These are phyloP conservation scores for Drosophila pruinosa DNA, from an alignment of 1,140 invertebrate genomes.

Conservation along the genomic window DNA sequence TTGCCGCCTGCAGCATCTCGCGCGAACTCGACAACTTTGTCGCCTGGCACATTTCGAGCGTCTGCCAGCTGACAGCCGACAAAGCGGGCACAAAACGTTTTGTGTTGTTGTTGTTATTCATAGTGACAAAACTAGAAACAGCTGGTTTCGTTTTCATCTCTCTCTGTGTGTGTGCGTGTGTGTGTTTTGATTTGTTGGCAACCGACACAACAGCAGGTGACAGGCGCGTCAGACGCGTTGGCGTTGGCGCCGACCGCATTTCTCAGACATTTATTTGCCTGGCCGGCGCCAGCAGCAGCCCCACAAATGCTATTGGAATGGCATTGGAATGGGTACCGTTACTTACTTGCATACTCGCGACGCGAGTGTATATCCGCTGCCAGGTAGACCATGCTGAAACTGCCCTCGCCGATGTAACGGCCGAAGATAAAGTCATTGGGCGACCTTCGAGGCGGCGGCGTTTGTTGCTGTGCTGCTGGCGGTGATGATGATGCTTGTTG, in stretches of 20 bases:
- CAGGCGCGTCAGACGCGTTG: constrained; percentile 14
- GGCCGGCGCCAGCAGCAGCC: constrained; percentile 39
- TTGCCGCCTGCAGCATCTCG: constrained; percentile 25
- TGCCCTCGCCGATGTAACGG: constrained; percentile 97
- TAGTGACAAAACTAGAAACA: constrained; percentile 10
- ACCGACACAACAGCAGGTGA: constrained; percentile 25
- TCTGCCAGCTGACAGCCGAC: not conserved
- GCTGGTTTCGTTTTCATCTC: constrained; percentile 18
- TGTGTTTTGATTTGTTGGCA: constrained; percentile 42
- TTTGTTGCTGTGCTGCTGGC: constrained; percentile 42
- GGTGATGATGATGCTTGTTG: constrained; percentile 26
- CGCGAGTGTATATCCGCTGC: constrained; percentile 95
- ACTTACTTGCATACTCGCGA: constrained; percentile 97
- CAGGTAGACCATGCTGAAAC: constrained; percentile 97
- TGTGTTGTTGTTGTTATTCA: not conserved
- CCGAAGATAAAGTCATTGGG: constrained; percentile 97
- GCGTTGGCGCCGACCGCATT: constrained; percentile 35
- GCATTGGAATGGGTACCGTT: not conserved
- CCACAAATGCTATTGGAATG: constrained; percentile 21
- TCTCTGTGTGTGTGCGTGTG: constrained; percentile 18
- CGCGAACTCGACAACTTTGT: constrained; percentile 28
- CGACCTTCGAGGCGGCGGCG: constrained; percentile 86
- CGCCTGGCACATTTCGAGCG: constrained; percentile 5
- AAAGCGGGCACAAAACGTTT: constrained; percentile 7
- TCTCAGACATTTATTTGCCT: constrained; percentile 12